phyloP scores from a whole-genome alignment of 2,113 vertebrate species.

The Oreotrochilus melanogaster region DNA sequence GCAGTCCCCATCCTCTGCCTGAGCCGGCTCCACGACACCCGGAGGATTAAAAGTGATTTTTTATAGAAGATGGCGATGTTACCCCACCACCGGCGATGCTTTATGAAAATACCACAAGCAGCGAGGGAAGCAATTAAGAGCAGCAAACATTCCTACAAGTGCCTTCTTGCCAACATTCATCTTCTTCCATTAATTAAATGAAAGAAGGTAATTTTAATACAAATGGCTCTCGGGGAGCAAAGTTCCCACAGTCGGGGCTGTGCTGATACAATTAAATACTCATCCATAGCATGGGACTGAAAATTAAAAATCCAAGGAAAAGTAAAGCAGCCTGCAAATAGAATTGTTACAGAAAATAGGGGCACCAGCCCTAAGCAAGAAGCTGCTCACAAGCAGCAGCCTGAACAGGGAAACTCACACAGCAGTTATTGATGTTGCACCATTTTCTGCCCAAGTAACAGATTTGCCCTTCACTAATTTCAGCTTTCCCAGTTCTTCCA shows the following conservation, averaged over 20 bases:
- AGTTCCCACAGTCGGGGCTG: neutral
- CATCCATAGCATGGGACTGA: fast-evolving
- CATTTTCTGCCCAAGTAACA: neutral
- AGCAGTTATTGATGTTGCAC: fast-evolving
- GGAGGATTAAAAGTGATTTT: neutral
- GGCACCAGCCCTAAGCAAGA: no score
- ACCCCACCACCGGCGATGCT: fast-evolving
- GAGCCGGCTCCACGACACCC: neutral
- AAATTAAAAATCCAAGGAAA: neutral
- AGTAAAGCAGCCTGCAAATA: neutral
- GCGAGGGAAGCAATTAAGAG: neutral
- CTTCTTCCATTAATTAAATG: neutral
- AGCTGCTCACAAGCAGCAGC: neutral
- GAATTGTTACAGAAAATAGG: no score
- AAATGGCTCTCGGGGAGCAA: neutral
- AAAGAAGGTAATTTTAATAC: neutral
- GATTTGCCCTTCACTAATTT: neutral
- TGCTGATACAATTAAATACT: neutral
- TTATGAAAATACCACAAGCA: neutral
- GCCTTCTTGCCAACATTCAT: neutral
- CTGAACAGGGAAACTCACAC: neutral
- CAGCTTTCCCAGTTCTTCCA: neutral
- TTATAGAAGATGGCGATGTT: neutral
- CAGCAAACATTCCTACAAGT: neutral
- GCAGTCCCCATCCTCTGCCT: neutral